Conservation (phyloP, 1,140 invertebrate species). For the Drosophila jambulina region DNA sequence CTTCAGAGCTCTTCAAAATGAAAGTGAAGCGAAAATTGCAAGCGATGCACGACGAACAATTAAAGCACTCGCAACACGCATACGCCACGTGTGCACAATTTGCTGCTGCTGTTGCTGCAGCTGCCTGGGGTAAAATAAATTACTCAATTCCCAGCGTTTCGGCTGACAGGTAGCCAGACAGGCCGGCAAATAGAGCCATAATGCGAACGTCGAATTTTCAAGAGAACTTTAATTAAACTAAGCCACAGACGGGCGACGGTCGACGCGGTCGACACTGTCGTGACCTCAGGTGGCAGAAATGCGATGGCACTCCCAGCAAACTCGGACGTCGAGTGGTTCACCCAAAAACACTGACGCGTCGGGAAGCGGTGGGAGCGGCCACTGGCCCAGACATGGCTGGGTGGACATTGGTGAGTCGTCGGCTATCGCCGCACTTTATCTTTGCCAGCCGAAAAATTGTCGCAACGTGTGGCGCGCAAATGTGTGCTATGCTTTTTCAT, state of each 20-base stretch:
- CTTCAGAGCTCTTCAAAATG: neutral
- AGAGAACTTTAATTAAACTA: conserved; percentile 79
- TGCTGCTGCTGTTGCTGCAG: conserved; percentile 21
- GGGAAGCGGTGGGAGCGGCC: conserved; percentile 2
- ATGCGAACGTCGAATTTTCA: conserved; percentile 69
- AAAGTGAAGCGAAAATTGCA: conserved; percentile 43
- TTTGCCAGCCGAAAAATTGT: conserved; percentile 52
- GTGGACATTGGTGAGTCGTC: conserved; percentile 11
- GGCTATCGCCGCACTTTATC: conserved; percentile 61
- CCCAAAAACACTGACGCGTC: conserved; percentile 16
- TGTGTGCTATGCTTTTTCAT: conserved; percentile 55
- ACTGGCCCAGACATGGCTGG: conserved; percentile 37
- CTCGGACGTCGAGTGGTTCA: conserved; percentile 32
- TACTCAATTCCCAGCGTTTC: conserved; percentile 52
- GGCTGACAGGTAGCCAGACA: conserved; percentile 18
- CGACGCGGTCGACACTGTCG: conserved; percentile 26
- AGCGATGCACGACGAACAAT: conserved; percentile 44
- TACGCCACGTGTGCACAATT: conserved; percentile 58
- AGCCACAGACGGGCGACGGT: conserved; percentile 40
- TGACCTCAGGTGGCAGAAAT: conserved; percentile 66
- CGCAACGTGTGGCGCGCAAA: conserved; percentile 61
- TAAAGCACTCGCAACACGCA: conserved; percentile 46
- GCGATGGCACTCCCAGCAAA: conserved; percentile 62
- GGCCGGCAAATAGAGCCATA: conserved; percentile 66
- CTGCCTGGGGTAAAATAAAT: conserved; percentile 48